phyloP scores from a whole-genome alignment of 2,888 invertebrate genomes.

The Drosophila acutilabella region DNA sequence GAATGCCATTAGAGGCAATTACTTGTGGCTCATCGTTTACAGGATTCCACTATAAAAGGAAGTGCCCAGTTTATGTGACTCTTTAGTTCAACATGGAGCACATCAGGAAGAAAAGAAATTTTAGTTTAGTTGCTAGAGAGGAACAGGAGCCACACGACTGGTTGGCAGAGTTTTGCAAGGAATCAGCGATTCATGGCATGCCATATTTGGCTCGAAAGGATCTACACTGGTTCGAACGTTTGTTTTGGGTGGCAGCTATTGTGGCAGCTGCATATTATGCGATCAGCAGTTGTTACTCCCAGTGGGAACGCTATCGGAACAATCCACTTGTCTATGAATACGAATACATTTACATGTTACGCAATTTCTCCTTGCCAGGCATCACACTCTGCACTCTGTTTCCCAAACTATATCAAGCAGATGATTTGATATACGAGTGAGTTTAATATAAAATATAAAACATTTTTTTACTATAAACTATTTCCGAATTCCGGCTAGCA shows the following conservation, averaged over 20 bases:
- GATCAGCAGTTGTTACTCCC: conserved; percentile 69
- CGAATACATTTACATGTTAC: conserved; percentile 85
- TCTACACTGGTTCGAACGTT: conserved; percentile 78
- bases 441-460: conserved; percentile 17
- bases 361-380: conserved; percentile 86
- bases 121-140: neutral
- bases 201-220: conserved; percentile 76
- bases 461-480: neutral
- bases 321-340: conserved; percentile 86
- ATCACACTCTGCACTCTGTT: conserved; percentile 86
- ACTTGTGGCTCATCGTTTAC: conserved; percentile 35
- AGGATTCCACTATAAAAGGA: conserved; percentile 20
- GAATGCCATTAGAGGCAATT: conserved; percentile 47
- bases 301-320: conserved; percentile 85
- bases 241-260: conserved; percentile 77
- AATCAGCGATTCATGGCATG: conserved; percentile 81
- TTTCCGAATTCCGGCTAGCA: conserved; percentile 29
- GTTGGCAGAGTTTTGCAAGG: conserved; percentile 64
- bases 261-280: conserved; percentile 72
- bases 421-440: conserved; percentile 79
- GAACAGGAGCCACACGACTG: conserved; percentile 29
- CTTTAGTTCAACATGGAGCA: conserved; percentile 50
- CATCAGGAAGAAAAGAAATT: conserved; percentile 1
- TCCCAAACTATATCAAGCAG: conserved; percentile 76
- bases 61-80: neutral